Percentiles rank a stretch among this genome's conserved stretches.
These are phyloP conservation scores for Limosa lapponica DNA, from an alignment of 2,797 vertebrate genomes.

Conservation along the genomic window DNA sequence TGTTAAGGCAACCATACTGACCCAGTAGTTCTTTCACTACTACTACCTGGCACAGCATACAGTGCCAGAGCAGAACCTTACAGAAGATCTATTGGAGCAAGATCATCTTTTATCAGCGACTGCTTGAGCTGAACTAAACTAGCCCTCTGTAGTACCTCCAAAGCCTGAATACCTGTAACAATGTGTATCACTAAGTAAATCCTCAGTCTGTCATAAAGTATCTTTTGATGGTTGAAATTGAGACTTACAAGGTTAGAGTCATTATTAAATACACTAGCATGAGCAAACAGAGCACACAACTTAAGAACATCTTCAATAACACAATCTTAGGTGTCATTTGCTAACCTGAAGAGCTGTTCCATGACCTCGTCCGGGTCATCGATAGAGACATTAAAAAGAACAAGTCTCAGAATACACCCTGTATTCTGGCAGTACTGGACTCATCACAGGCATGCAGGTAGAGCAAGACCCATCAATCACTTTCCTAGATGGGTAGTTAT, in stretches of 20 bases:
- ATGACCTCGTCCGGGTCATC: fast-evolving
- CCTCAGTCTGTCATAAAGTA: not conserved
- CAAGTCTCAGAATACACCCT: not conserved
- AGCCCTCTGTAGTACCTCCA: not conserved
- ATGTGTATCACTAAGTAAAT: not conserved
- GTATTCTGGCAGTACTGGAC: not conserved
- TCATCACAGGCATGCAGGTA: fast-evolving
- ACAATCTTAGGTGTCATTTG: not conserved
- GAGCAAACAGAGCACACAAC: not conserved
- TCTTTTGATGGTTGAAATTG: not conserved
- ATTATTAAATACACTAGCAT: not conserved
- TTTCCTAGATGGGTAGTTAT: fast-evolving
- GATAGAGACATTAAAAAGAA: not conserved
- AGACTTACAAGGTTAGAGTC: not conserved
- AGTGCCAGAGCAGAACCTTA: not conserved
- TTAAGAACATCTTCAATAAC: not conserved
- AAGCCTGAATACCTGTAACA: not conserved
- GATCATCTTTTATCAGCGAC: not conserved
- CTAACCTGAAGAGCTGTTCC: not conserved
- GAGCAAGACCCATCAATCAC: not conserved
- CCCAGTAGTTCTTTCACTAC: not conserved
- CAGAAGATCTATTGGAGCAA: not conserved
- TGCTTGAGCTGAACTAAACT: not conserved
- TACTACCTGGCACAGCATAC: not conserved
- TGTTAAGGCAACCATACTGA: not conserved